phyloP scores from a whole-genome alignment of 2,888 invertebrate genomes.

The Eilema griseolum region DNA sequence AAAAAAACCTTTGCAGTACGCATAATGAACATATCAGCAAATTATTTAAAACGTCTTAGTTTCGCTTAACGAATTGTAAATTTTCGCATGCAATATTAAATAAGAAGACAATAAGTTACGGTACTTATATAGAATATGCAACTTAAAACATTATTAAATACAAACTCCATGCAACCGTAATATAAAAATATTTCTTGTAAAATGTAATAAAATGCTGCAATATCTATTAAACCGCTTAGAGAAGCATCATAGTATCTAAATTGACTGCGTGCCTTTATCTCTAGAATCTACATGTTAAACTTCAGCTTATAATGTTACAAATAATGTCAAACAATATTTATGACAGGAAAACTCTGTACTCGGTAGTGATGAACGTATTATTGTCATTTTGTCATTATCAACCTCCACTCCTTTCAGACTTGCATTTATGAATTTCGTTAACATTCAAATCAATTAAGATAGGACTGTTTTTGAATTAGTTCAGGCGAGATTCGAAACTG shows the following conservation, averaged over 20 bases:
- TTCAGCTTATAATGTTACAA: constrained; percentile 15
- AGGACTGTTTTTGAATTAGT: too few relatives aligned
- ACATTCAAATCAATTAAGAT: too few relatives aligned
- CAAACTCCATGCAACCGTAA: constrained; percentile 25
- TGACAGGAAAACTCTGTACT: neutral
- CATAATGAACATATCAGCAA: too few relatives aligned
- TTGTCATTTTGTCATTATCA: neutral
- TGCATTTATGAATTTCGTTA: too few relatives aligned
- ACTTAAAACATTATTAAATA: constrained; percentile 21
- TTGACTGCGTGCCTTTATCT: constrained; percentile 30
- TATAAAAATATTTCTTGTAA: constrained; percentile 29
- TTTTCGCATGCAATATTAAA: neutral
- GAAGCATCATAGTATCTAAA: constrained; percentile 36
- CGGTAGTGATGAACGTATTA: neutral
- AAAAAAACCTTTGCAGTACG: too few relatives aligned
- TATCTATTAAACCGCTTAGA: constrained; percentile 30
- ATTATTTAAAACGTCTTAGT: too few relatives aligned
- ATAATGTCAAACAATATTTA: constrained; percentile 11
- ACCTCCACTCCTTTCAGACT: neutral
- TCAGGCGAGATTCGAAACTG: too few relatives aligned
- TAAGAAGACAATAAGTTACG: constrained; percentile 15
- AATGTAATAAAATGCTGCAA: constrained; percentile 41
- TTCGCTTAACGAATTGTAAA: too few relatives aligned
- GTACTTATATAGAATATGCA: constrained; percentile 32
- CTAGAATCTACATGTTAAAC: constrained; percentile 11